These are phyloP conservation scores for Drosophila biarmipes DNA, from an alignment of 1,140 invertebrate genomes.

Conservation along the genomic window DNA sequence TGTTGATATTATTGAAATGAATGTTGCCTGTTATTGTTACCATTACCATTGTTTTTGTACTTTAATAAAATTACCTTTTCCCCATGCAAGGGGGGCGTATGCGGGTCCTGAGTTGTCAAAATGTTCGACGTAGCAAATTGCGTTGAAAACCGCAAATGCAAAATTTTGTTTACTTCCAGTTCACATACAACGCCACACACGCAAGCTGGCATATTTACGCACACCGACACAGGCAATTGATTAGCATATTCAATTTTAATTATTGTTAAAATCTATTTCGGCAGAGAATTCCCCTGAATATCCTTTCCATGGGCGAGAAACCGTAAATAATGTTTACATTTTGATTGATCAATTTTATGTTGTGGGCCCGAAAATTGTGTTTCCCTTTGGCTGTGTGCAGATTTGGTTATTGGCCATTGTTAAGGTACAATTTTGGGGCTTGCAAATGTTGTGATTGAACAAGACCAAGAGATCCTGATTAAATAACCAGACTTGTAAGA, in stretches of 20 bases:
- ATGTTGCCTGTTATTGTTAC: constrained; percentile 43
- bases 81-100: constrained; percentile 20
- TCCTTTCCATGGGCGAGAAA: constrained; percentile 42
- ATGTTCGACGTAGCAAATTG: constrained; percentile 53
- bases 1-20: constrained; percentile 57
- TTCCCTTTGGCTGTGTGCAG: constrained; percentile 18
- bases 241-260: constrained; percentile 68
- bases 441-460: constrained; percentile 27
- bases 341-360: constrained; percentile 55
- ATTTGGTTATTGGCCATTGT: constrained; percentile 27
- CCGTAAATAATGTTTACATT: constrained; percentile 59
- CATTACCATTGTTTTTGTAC: constrained; percentile 33
- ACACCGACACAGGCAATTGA: constrained; percentile 42
- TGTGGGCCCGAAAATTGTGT: constrained; percentile 39
- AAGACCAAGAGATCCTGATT: background rate
- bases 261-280: constrained; percentile 54
- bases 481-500: constrained; percentile 7
- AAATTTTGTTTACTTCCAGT: constrained; percentile 53
- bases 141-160: constrained; percentile 60
- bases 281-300: constrained; percentile 25
- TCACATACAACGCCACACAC: background rate
- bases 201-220: background rate
- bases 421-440: constrained; percentile 6
- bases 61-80: constrained; percentile 63
- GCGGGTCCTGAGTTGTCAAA: constrained; percentile 30